Base-by-base conservation (phyloP, 2,113 vertebrate genomes). In the Herpetotheres cachinnans region DNA sequence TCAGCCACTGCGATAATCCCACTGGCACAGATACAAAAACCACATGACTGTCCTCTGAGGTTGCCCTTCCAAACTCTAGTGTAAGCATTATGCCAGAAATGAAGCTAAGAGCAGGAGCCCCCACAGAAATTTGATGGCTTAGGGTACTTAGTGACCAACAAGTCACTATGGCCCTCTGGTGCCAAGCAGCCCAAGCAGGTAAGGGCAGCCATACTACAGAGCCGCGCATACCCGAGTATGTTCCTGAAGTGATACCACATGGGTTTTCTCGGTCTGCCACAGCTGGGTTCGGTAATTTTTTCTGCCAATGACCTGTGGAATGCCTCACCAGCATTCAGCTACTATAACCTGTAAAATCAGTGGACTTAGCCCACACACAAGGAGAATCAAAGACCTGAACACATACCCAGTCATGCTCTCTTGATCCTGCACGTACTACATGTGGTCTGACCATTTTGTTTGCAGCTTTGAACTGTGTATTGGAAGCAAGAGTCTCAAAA, bases 381-480 rank as follows among this genome's bases (percentile, higher is more conserved):
- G 38, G 38, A 85, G 24, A 92, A 82, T 24, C 26, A 47, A 71
- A 71, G 52, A 87, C 26, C 34, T 32, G 11, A 47, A 44, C 16
- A 42, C 9, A 85, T 10, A 26, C n/a, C 7, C 17, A 74, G 66
- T 25, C 49, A 61, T 2, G 11, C 19, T 54, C 27, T 58, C 47
- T 34, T 42, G 47, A 50, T 38, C 29, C 20, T 0, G 0, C 17
- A 77, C 3, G 0, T 26, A 83, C 21, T 49, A 32, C 49, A 89
- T 2, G 0, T 6, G 29, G 21, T 27, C 26, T 2, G 22, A 81
- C 38, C 0, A 0, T 42, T 81, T 62, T 18, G 16, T 62, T 36
- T 59, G 61, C 40, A 38, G 10, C 42, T 27, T 90, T 17, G n/a
- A 81, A 81, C 27, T 5, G 4, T 44, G n/a, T 74, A 25, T 52